Base-by-base conservation (phyloP, 2,888 invertebrate genomes). In the Euplagia quadripunctaria region DNA sequence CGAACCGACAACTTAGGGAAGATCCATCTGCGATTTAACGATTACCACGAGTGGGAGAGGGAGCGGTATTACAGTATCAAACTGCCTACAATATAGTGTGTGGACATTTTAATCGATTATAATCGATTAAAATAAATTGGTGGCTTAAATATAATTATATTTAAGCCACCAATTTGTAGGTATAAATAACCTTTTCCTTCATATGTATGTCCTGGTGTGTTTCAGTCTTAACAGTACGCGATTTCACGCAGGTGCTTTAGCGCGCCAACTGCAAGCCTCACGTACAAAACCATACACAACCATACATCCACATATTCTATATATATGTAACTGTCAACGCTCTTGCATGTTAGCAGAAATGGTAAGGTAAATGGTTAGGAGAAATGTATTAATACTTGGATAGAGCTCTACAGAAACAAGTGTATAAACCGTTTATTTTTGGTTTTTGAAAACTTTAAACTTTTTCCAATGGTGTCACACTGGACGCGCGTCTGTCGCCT, bases 251-350 rank as follows among this genome's bases (percentile, higher is more conserved):
- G 74, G 76, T 75, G 75, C 66, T 71, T 68, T 11, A 74, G 76
- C 71, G 74, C 64, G 42, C 77, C 70, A 79, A 75, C 79, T 82
- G 78, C 75, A 81, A 72, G 77, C 73, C 71, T 63, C 73, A 78
- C 64, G 65, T 70, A 68, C 63, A 58, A 17, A 70, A 51, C 46
- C 64, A 71, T 5, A 72, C 69, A 74, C 52, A 17, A 42, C 61
- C 61, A 20, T 41, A 64, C 42, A 31, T 31, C 1, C 31, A 31
- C 31, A 1, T 31, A 11, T 42, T 42, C 46, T n/a, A n/a, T 31
- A 41, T 46, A 1, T 20, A 52, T 43, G 12, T 64, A 71, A 43
- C 46, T 46, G 43, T 65, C 46, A 71, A 46, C 55, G n/a, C 55
- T 49, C 49, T 63, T n/a, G 31, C 16, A 42, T 49, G 31, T 46